phyloP scores from a whole-genome alignment of 2,113 vertebrate species.

The Psophia crepitans region DNA sequence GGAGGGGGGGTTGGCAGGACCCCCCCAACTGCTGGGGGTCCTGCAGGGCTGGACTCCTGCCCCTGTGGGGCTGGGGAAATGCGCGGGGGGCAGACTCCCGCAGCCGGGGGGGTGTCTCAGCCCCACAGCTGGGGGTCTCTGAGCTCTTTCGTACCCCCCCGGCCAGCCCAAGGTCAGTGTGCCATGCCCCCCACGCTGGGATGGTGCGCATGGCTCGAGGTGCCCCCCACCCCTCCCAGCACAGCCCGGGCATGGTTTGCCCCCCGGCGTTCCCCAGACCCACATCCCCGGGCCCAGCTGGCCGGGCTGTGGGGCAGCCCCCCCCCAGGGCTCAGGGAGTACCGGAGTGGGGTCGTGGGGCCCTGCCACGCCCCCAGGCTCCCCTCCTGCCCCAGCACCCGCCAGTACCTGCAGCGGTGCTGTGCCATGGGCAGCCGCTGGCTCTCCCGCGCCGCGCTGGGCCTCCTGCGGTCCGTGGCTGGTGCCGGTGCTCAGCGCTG shows the following conservation, averaged over 20 bases:
- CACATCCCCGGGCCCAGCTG: accelerated
- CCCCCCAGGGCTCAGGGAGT: not conserved
- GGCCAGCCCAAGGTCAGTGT: accelerated
- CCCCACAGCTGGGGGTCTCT: not conserved
- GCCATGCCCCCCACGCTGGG: accelerated
- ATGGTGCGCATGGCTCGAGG: accelerated
- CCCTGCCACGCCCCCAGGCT: not conserved
- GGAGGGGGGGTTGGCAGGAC: too few species aligned
- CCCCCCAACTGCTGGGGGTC: too few species aligned
- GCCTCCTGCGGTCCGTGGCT: accelerated
- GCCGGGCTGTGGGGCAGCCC: not conserved
- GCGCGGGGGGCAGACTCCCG: not conserved
- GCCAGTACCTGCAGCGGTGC: not conserved
- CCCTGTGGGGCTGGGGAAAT: too few species aligned
- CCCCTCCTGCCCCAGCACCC: too few species aligned
- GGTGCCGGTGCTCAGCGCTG: not conserved
- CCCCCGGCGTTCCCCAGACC: not conserved
- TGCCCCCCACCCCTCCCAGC: not conserved
- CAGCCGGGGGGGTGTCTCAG: too few species aligned
- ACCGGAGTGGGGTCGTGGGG: not conserved
- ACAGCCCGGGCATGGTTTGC: too few species aligned
- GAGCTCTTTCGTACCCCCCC: too few species aligned
- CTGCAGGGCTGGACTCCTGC: accelerated
- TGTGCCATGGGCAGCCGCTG: not conserved
- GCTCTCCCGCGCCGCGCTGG: not conserved